phyloP scores from a whole-genome alignment of 2,888 invertebrate species.

The Morpho helenor region DNA sequence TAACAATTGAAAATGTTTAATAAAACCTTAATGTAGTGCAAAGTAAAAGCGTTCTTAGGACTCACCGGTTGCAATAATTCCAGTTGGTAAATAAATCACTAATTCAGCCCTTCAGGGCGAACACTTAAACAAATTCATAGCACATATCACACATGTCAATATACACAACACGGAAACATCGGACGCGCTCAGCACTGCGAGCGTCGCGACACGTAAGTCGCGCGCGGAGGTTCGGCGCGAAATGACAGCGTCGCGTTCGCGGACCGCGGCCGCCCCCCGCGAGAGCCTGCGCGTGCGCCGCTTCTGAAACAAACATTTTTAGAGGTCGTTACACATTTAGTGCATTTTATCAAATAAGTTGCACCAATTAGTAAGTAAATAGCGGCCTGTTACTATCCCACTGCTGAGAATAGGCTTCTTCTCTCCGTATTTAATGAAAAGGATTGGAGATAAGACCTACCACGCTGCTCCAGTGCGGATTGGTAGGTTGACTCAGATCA shows the following conservation, averaged over 20 bases:
- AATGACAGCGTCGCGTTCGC: conserved; percentile 39
- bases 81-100: conserved; percentile 33
- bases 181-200: conserved; percentile 50
- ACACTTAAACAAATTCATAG: conserved; percentile 64
- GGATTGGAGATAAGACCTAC: too few relatives aligned
- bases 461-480: too few relatives aligned
- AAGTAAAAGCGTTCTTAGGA: conserved; percentile 4
- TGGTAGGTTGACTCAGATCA: too few relatives aligned
- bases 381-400: too few relatives aligned
- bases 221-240: conserved; percentile 71
- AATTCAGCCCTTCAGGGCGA: conserved; percentile 56
- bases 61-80: conserved; percentile 50
- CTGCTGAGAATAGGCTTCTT: too few relatives aligned
- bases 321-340: conserved; percentile 3
- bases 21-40: conserved; percentile 5
- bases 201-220: conserved; percentile 67
- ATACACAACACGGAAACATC: conserved; percentile 52
- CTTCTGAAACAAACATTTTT: conserved; percentile 12
- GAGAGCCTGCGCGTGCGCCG: conserved; percentile 33
- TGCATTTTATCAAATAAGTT: background rate
- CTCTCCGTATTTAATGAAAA: too few relatives aligned
- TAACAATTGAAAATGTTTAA: conserved; percentile 18
- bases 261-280: conserved; percentile 21
- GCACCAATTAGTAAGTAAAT: too few relatives aligned
- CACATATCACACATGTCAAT: conserved; percentile 52